A percentile compares a stretch with the other conserved stretches of the same genome.
Evolutionary conservation across 1,140 invertebrate species (phyloP).

Genomic region (Orchestia grillus): DNA sequence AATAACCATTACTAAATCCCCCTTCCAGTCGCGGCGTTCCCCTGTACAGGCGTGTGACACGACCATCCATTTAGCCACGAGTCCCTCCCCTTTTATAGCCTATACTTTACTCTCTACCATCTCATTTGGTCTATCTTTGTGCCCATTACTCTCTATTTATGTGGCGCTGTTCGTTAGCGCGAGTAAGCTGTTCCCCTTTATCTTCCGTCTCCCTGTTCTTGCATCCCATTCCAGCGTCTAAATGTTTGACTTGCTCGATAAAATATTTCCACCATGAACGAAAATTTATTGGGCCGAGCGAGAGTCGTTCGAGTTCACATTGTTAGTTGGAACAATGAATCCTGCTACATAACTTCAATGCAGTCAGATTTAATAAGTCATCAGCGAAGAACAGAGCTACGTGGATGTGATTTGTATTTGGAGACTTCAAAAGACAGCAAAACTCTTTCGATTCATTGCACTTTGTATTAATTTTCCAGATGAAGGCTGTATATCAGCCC

Average conservation of each 20-base stretch:
- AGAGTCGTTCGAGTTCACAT: background rate
- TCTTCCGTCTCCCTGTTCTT: background rate
- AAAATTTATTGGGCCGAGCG: background rate
- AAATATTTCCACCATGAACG: background rate
- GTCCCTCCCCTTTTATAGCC: constrained; percentile 26
- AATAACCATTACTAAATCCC: constrained; percentile 19
- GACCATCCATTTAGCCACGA: constrained; percentile 4
- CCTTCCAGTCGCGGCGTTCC: background rate
- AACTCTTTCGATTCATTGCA: background rate
- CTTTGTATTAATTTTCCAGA: background rate
- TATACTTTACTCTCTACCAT: constrained; percentile 18
- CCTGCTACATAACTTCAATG: background rate
- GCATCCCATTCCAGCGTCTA: background rate
- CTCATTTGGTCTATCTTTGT: constrained; percentile 41
- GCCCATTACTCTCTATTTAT: constrained; percentile 31
- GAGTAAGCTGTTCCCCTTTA: background rate
- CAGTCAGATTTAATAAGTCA: background rate
- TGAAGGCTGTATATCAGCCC: background rate
- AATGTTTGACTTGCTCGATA: background rate
- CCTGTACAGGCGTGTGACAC: background rate
- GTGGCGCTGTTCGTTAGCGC: constrained; percentile 6
- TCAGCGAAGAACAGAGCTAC: background rate
- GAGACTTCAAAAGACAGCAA: background rate
- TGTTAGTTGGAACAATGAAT: background rate
- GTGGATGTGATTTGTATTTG: background rate